Conservation (phyloP, 2,797 vertebrate genomes). For the Chrysocyon brachyurus region DNA sequence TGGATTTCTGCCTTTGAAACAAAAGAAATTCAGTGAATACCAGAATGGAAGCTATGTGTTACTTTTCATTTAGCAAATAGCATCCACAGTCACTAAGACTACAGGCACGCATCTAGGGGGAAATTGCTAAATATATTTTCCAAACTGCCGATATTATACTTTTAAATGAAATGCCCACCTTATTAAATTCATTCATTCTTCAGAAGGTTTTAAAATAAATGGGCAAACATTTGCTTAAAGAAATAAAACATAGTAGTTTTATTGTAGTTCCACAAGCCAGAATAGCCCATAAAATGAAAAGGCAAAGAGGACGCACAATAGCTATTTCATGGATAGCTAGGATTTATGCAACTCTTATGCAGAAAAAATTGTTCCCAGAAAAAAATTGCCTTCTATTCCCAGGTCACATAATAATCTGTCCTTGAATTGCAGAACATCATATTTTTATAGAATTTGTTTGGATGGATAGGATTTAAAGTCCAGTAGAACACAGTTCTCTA, state of each 20-base stretch:
- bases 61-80: constrained; percentile 49
- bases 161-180: constrained; percentile 81
- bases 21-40: background rate
- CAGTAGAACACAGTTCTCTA: constrained; percentile 52
- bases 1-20: background rate
- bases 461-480: constrained; percentile 50
- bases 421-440: constrained; percentile 54
- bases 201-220: constrained; percentile 71
- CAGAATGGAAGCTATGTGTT: background rate
- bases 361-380: background rate
- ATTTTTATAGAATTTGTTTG: constrained; percentile 63
- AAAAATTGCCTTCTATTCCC: constrained; percentile 58
- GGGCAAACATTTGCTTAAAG: constrained; percentile 76
- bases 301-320: constrained; percentile 66
- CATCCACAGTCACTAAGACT: constrained; percentile 61
- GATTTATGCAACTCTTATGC: constrained; percentile 59
- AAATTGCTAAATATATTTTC: constrained; percentile 79
- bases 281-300: constrained; percentile 76
- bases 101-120: background rate
- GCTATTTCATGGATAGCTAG: constrained; percentile 77
- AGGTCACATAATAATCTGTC: constrained; percentile 33
- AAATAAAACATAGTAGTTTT: constrained; percentile 78
- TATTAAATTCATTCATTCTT: constrained; percentile 81
- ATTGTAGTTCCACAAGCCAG: constrained; percentile 44
- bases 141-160: constrained; percentile 79